Percentiles rank a stretch among this genome's conserved stretches.
Evolutionary conservation across 2,113 vertebrate genomes (phyloP).

Genomic region (Aspidoscelis tigris): DNA sequence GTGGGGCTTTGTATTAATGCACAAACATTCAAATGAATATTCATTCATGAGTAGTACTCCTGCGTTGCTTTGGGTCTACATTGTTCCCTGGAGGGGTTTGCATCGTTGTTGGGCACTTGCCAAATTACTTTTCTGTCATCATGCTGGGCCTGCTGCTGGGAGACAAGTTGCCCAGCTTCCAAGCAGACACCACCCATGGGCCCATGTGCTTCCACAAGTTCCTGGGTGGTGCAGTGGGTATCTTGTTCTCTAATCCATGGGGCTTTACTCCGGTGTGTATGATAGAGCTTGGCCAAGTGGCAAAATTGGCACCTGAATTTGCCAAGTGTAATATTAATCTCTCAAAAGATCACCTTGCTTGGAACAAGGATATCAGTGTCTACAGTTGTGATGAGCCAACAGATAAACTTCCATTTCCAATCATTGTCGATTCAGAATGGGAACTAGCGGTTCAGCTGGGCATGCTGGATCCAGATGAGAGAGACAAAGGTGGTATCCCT

Average conservation of each 20-base stretch:
- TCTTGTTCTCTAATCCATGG: no score
- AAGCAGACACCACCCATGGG: slow-evolving; percentile 90
- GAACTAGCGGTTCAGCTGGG: slow-evolving; percentile 88
- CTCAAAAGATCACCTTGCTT: no score
- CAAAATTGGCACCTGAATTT: no score
- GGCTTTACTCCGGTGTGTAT: no score
- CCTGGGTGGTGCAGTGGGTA: slow-evolving; percentile 90
- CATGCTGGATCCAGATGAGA: slow-evolving; percentile 96
- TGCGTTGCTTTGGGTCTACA: no score
- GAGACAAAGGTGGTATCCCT: slow-evolving; percentile 86
- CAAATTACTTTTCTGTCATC: slow-evolving; percentile 1
- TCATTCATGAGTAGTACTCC: no score
- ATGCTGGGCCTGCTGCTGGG: slow-evolving; percentile 92
- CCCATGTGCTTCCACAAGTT: slow-evolving; percentile 91
- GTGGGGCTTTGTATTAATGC: no score
- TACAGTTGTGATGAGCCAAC: slow-evolving; percentile 74
- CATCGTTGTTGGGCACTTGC: no score
- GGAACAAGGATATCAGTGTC: slow-evolving; percentile 87
- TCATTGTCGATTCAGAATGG: slow-evolving; percentile 91
- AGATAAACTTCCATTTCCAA: slow-evolving; percentile 87
- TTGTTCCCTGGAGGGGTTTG: no score
- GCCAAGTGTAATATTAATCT: no score
- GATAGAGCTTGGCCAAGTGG: no score
- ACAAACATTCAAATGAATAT: no score
- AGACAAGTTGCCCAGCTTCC: slow-evolving; percentile 90